These are phyloP conservation scores for Dasypogon diadema DNA, from an alignment of 2,888 invertebrate species.

Conservation along the genomic window DNA sequence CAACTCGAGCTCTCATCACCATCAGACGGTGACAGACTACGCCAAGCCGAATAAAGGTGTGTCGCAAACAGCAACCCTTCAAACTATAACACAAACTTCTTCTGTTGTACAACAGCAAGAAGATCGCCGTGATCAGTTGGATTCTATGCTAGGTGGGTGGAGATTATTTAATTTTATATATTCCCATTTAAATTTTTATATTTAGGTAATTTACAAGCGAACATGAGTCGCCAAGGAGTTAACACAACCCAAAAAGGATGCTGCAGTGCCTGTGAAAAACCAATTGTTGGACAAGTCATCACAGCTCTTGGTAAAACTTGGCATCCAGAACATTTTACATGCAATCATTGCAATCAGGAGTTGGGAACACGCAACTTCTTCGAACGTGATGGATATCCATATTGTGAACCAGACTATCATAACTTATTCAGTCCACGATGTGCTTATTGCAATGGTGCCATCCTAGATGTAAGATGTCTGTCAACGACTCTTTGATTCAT, in stretches of 20 bases:
- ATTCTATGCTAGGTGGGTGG: conserved; percentile 69
- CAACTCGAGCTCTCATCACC: conserved; percentile 74
- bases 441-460: conserved; percentile 98
- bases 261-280: conserved; percentile 98
- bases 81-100: conserved; percentile 64
- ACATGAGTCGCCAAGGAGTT: conserved; percentile 99
- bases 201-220: conserved; percentile 79
- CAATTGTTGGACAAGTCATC: conserved; percentile 94
- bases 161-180: not conserved
- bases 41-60: conserved; percentile 76
- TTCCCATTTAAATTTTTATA: not conserved
- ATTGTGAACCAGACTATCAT: conserved; percentile 99
- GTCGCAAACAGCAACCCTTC: conserved; percentile 61
- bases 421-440: conserved; percentile 98
- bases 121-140: conserved; percentile 69
- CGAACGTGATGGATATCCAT: conserved; percentile 95
- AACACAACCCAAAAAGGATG: conserved; percentile 99
- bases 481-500: conserved; percentile 66
- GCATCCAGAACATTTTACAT: conserved; percentile 99
- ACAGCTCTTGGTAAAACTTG: conserved; percentile 98
- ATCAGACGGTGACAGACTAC: conserved; percentile 78
- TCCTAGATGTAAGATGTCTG: conserved; percentile 83
- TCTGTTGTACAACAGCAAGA: conserved; percentile 64
- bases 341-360: conserved; percentile 96
- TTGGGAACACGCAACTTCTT: conserved; percentile 98